Conservation (phyloP, 2,888 invertebrate species). For the Metallyticus violacea region DNA sequence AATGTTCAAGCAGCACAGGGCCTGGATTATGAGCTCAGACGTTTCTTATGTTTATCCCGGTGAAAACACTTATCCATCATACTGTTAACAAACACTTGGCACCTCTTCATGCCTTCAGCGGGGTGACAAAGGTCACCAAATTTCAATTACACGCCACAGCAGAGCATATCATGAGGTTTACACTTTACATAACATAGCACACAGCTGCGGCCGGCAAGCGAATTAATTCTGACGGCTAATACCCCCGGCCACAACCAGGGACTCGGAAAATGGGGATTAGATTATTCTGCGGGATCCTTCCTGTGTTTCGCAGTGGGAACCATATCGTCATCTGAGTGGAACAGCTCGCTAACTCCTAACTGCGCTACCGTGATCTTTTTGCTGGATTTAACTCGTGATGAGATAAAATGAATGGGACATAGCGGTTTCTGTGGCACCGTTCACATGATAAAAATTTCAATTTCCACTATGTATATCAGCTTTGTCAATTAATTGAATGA, state of each 20-base stretch:
- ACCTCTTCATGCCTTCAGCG: background rate
- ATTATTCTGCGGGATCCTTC: constrained; percentile 5
- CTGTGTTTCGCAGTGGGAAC: background rate
- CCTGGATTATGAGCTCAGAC: no score
- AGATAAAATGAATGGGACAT: no score
- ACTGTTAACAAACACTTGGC: no score
- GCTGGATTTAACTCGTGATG: no score
- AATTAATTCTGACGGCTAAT: constrained; percentile 1
- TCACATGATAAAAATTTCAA: no score
- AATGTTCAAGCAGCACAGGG: no score
- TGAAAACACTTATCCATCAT: no score
- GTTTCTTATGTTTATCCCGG: no score
- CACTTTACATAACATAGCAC: constrained; percentile 10
- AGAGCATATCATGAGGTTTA: background rate
- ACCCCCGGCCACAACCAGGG: background rate
- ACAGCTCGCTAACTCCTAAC: background rate
- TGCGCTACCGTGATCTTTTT: no score
- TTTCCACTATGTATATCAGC: no score
- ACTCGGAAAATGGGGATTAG: constrained; percentile 17
- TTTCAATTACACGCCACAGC: constrained; percentile 14
- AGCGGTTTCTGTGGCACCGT: no score
- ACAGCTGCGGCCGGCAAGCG: constrained; percentile 1
- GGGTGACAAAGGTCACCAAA: background rate
- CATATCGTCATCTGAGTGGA: background rate
- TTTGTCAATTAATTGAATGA: no score